Base-by-base conservation (phyloP, 2,888 invertebrate species). In the Latrodectus elegans region DNA sequence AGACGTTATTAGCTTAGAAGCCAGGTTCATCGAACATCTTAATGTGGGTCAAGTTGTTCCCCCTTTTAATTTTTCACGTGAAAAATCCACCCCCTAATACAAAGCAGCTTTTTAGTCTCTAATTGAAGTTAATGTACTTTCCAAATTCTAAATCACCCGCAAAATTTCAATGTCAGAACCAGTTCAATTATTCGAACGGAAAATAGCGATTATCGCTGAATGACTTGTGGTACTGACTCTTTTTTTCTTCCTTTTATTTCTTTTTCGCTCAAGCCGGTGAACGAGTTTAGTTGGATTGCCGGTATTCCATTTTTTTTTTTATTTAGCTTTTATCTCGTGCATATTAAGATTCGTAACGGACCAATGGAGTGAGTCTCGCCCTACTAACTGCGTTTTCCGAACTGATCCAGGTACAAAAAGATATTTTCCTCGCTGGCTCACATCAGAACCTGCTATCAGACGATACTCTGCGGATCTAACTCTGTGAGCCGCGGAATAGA, bases 291-390 rank as follows among this genome's bases (percentile, higher is more conserved):
- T 53, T 51, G 60, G 49, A 67, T 55, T 73, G 73, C 84, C 60
- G 73, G 65, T 51, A 68, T 51, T 55, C 68, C 72, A 73, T 67
- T 73, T 64, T 67, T 73, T 84, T 73, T 78, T 73, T 73, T 84
- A 55, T 68, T 78, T 72, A 22, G 52, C 76, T 80, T 17, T 67
- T 65, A 8, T 65, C 67, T 67, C 72, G 75, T 71, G 78, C 76
- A 80, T 86, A 64, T 85, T 86, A 86, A 70, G 78, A 84, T 78
- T 80, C 55, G 81, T 76, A 82, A 70, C 78, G 77, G 76, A 73
- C 87, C 87, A 87, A 87, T 88, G 78, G 87, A 77, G 67, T n/a
- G 65, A 78, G 87, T 88, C 83, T 76, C 87, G 87, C 87, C 87
- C 87, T 78, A 88, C 82, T 88, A 88, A 88, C 82, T 88, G 60